Percentiles rank a stretch among this genome's conserved stretches.
phyloP scores from a whole-genome alignment of 1,140 invertebrate genomes.

The Phthorimaea operculella region DNA sequence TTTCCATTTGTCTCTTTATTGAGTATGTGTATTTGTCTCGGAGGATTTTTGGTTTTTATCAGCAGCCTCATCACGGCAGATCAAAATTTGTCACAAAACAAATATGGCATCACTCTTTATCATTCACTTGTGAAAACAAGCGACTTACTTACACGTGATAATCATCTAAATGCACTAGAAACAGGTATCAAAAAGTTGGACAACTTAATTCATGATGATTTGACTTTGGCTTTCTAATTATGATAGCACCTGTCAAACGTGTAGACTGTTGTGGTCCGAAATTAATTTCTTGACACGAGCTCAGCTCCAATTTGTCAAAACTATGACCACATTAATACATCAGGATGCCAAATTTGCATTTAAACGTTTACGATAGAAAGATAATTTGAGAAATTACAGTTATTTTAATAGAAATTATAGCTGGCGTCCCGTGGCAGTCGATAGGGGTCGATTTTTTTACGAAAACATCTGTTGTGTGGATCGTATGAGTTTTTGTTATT shows the following conservation, averaged over 20 bases:
- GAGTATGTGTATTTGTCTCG: neutral
- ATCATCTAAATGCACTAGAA: neutral
- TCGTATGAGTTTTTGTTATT: constrained; percentile 63
- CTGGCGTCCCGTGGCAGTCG: constrained; percentile 29
- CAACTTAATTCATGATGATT: constrained; percentile 1
- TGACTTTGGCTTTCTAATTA: neutral
- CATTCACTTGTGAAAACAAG: neutral
- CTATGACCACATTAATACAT: constrained; percentile 50
- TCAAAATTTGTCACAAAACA: neutral
- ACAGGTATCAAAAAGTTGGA: neutral
- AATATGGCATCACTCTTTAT: constrained; percentile 1
- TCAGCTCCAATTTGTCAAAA: constrained; percentile 47
- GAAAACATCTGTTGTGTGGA: constrained; percentile 64
- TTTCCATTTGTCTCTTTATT: constrained; percentile 1
- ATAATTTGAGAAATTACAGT: constrained; percentile 54
- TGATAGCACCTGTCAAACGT: constrained; percentile 21
- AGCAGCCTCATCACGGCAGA: neutral
- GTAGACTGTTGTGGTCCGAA: constrained; percentile 20
- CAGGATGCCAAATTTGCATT: constrained; percentile 55
- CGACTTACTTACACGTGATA: neutral
- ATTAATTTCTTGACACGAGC: constrained; percentile 35
- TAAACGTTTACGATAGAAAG: constrained; percentile 46
- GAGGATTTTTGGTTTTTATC: constrained; percentile 1
- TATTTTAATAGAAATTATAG: constrained; percentile 57
- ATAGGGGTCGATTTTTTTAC: constrained; percentile 53